Percentiles rank a stretch among this genome's conserved stretches.
phyloP scores from a whole-genome alignment of 2,113 vertebrate species.

The Nymphicus hollandicus region DNA sequence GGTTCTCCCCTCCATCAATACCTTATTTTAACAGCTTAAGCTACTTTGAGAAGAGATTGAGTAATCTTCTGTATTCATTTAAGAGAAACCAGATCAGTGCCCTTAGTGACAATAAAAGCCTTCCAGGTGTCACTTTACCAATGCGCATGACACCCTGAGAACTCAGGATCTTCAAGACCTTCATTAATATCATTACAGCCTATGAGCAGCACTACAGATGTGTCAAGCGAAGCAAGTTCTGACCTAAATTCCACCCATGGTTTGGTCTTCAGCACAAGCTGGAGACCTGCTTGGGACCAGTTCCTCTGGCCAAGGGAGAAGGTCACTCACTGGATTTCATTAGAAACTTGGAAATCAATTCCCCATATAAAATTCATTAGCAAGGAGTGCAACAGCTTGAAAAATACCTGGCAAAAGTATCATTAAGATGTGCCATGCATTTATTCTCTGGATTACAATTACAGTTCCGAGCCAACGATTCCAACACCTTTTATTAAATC shows the following conservation, averaged over 20 bases:
- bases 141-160: background rate
- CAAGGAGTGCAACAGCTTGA: background rate
- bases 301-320: background rate
- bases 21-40: background rate
- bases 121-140: background rate
- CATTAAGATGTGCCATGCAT: background rate
- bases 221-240: background rate
- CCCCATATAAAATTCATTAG: background rate
- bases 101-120: background rate
- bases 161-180: background rate
- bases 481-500: slow-evolving; percentile 34
- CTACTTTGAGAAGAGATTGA: background rate
- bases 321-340: accelerated
- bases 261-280: background rate
- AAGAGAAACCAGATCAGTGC: background rate
- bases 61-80: background rate
- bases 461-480: background rate
- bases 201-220: background rate
- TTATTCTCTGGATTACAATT: background rate
- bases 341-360: background rate
- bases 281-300: background rate
- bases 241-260: background rate
- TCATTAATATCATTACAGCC: background rate
- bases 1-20: background rate
- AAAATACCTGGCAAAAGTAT: background rate